phyloP scores from a whole-genome alignment of 2,797 vertebrate genomes.

The Chromis chromis region DNA sequence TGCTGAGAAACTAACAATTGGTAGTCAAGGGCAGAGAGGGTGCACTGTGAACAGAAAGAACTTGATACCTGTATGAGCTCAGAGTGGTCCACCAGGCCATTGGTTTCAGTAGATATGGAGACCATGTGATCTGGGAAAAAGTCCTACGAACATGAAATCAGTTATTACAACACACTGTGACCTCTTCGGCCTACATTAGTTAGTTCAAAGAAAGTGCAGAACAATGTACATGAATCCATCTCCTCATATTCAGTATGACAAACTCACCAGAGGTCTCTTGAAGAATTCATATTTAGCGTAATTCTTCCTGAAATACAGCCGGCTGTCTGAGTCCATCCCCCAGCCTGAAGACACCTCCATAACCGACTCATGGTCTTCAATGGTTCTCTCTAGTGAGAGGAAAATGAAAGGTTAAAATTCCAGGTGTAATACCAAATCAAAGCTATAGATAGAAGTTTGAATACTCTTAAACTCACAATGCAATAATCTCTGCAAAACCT shows the following conservation, averaged over 20 bases:
- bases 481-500: conserved; percentile 15
- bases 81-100: conserved; percentile 87
- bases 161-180: conserved; percentile 15
- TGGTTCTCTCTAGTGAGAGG: conserved; percentile 88
- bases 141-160: conserved; percentile 81
- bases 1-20: conserved; percentile 2
- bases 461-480: conserved; percentile 4
- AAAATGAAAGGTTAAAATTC: conserved; percentile 9
- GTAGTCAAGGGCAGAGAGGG: conserved; percentile 21
- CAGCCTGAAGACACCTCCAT: conserved; percentile 93
- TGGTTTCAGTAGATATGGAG: conserved; percentile 90
- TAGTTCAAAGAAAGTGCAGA: conserved; percentile 8
- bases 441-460: conserved; percentile 13
- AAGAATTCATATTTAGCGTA: conserved; percentile 99
- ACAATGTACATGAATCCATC: neutral
- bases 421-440: neutral
- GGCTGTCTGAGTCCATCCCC: conserved; percentile 92
- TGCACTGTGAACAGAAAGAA: conserved; percentile 25
- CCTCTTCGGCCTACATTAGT: neutral
- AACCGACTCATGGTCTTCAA: conserved; percentile 97
- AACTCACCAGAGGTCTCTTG: conserved; percentile 94
- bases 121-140: conserved; percentile 99
- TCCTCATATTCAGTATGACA: neutral
- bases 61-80: conserved; percentile 91
- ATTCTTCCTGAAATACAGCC: conserved; percentile 96